Evolutionary conservation across 1,140 invertebrate species (phyloP), one percentile per base, ranked within the genome.

Genomic region (Bicyclus anynana): DNA sequence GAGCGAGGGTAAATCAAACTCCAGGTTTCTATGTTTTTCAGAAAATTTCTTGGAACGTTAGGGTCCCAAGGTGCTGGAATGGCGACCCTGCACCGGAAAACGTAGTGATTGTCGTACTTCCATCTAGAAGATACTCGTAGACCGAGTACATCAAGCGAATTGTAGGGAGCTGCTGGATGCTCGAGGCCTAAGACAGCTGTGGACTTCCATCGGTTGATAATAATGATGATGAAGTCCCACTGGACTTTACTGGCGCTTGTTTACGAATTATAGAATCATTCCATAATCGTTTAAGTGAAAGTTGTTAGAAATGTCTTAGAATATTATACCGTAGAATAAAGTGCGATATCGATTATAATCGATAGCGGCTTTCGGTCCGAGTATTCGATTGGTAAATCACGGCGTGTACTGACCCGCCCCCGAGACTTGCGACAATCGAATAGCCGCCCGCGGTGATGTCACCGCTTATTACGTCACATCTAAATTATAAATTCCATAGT

Each of bases 371-470:
- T 70, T 74, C 65, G 70, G 72, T 75, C 72, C 59, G 68, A 67
- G 72, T 71, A 75, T 76, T 80, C 69, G 67, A 74, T 78, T 71
- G 77, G 80, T 80, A 80, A 77, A 80, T 80, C 77, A 80, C 77
- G 42, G 64, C 50, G 78, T 58, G 75, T 74, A 79, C 80, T 79
- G 79, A 72, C 75, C 66, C 61, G 67, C 76, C 76, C 81, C 76
- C 57, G 47, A 38, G 51, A 62, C 62, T 73, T 77, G 65, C 77
- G 74, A 77, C 80, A 83, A 76, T 74, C 66, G 55, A 38, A 38
- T 38, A 16, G 29, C 29, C 29, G 63, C 58, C 58, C 65, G 61
- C 63, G 65, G 70, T 80, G 68, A 76, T 77, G 72, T 82, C 74
- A 78, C 72, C 77, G 66, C 71, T 74, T 75, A 59, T 71, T 59